Base-by-base conservation (phyloP, 2,888 invertebrate genomes). In the Andrena praecox region DNA sequence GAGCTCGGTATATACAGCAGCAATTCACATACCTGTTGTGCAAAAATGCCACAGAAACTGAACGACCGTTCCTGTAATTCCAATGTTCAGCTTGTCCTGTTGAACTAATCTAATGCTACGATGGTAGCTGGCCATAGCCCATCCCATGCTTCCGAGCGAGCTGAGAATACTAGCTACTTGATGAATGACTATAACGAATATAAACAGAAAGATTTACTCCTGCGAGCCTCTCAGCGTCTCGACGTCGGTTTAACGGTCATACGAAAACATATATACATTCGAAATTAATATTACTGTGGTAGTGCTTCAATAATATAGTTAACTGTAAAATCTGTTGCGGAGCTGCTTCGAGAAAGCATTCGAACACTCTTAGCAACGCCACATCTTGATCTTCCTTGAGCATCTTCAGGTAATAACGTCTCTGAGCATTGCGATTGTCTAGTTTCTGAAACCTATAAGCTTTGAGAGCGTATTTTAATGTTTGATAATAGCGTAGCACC, bases 71-170 rank as follows among this genome's bases (percentile, higher is more conserved):
- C 98, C 98, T 10, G 94, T 91, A 95, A 96, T 95, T 66, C 95
- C 96, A 90, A 98, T 96, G 92, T 98, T 97, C 84, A 95, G 95
- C 92, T 98, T 97, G 91, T 97, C 96, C 73, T 96, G 95, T 91
- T 97, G 96, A 10, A 97, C 96, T 91, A 97, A 96, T 70, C 98
- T 95, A 72, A 98, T 95, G 24, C 97, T 96, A 84, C 98, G 96
- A 94, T 98, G 97, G 94, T 98, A 99, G 8, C 97, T 96, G 0
- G 97, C 97, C 94, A 99, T 95, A 70, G 98, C 97, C 98, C 98
- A 98, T 0, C 98, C 97, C 96, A 98, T 96, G 84, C 98, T 97
- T n/a, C 97, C 94, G 82, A 98, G 95, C 0, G 98, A 98, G 42
- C 97, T 97, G 2, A 95, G 95, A 77, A 98, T 97, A 0, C 98